Evolutionary conservation across 2,113 vertebrate genomes (phyloP), one percentile per base, ranked within the genome.

Genomic region (Xiphorhynchus elegans): DNA sequence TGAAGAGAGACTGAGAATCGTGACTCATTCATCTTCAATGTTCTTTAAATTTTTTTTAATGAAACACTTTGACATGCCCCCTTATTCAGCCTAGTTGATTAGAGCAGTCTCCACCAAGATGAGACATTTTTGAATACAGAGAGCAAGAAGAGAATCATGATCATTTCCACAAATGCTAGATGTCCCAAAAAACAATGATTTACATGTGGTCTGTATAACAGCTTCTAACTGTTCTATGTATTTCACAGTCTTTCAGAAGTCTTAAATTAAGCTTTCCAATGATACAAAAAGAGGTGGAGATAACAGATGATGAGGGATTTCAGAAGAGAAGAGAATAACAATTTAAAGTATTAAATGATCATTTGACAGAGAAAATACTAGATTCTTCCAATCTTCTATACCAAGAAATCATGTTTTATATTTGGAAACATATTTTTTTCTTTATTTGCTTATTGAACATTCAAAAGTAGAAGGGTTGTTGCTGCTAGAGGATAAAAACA

Each of bases 41-140:
- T 21, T 29, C 13, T 25, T 49, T 15, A 46, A 1, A 1, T 21
- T 66, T 88, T 88, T 58, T 88, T 58, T 46, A 55, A 42, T 67
- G 29, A 47, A 55, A 55, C 13, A 23, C 4, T 53, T 88, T 58
- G n/a, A 53, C 33, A 70, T 1, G 0, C 7, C 2, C 6, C 4
- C 23, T 84, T 59, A 87, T 28, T 40, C 13, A 59, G n/a, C 14
- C 21, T 77, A n/a, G 17, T n/a, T 67, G 29, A 29, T 84, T 69
- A 55, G 5, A 77, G 19, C 17, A 46, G 20, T 50, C 25, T 23
- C 9, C 29, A 46, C 60, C 37, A 82, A 64, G 14, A 49, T 15
- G 17, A 76, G 29, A 56, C 14, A 37, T 1, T 0, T 55, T n/a
- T 85, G 39, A 79, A 46, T 63, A 23, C 33, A 64, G 35, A 88